phyloP scores from a whole-genome alignment of 2,113 vertebrate genomes.

The Eonycteris spelaea region DNA sequence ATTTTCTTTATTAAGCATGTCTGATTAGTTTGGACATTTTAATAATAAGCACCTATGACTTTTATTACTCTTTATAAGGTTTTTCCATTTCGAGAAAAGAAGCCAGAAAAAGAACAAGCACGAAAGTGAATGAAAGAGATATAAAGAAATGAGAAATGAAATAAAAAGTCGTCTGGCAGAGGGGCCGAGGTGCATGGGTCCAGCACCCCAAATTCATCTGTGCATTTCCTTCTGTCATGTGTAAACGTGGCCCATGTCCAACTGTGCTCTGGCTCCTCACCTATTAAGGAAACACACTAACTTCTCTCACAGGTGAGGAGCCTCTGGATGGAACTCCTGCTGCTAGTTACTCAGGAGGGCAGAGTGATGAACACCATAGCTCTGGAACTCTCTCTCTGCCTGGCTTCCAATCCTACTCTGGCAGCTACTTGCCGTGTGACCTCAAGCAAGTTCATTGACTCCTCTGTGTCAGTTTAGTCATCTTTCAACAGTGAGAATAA shows the following conservation, averaged over 20 bases:
- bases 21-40: not conserved
- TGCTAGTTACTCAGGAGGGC: not conserved
- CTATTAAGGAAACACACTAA: not conserved
- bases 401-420: not conserved
- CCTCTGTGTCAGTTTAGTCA: not conserved
- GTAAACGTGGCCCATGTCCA: not conserved
- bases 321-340: not conserved
- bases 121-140: not conserved
- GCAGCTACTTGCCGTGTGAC: not conserved
- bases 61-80: not conserved
- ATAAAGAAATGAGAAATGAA: not conserved
- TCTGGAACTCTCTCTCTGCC: not conserved
- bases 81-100: constrained; percentile 13
- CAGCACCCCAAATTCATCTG: not conserved
- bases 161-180: fast-evolving
- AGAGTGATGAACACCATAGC: not conserved
- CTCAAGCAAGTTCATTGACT: not conserved
- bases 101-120: not conserved
- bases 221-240: fast-evolving
- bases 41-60: not conserved
- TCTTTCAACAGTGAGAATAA: not conserved
- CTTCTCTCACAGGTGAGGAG: not conserved
- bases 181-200: not conserved
- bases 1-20: not conserved
- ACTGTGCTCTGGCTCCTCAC: not conserved